phyloP scores from a whole-genome alignment of 2,797 vertebrate genomes.

The Antrozous pallidus region DNA sequence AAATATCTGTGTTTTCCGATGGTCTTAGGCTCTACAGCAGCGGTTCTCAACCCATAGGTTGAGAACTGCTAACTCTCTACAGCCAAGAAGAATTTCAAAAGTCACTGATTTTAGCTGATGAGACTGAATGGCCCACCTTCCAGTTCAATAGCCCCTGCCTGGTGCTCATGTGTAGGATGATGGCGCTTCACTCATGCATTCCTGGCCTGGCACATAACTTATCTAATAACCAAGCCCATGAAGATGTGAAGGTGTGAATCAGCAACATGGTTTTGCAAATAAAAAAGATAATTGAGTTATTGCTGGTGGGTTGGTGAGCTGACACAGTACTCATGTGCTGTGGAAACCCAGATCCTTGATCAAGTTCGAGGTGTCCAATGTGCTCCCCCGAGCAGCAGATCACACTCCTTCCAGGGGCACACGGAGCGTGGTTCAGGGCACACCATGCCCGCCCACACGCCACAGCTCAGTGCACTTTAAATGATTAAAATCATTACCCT shows the following conservation, averaged over 20 bases:
- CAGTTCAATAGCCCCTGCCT: not conserved
- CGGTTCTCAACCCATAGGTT: no score
- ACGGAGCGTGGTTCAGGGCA: rapidly evolving
- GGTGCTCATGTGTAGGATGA: not conserved
- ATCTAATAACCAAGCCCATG: no score
- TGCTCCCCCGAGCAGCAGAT: not conserved
- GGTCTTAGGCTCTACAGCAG: no score
- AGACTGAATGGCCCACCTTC: not conserved
- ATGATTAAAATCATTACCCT: not conserved
- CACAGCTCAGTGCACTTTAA: not conserved
- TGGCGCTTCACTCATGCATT: not conserved
- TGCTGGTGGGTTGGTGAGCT: not conserved
- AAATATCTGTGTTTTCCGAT: no score
- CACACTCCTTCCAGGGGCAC: rapidly evolving
- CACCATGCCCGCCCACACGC: not conserved
- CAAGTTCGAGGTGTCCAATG: rapidly evolving
- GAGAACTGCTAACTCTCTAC: no score
- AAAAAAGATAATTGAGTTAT: not conserved
- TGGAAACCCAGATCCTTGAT: rapidly evolving
- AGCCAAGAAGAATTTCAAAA: not conserved
- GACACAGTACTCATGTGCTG: not conserved
- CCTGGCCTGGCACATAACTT: no score
- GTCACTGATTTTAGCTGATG: not conserved
- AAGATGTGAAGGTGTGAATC: not conserved
- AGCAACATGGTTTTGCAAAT: not conserved